phyloP scores from a whole-genome alignment of 2,888 invertebrate species.

The Pseudolycoriella hygida region DNA sequence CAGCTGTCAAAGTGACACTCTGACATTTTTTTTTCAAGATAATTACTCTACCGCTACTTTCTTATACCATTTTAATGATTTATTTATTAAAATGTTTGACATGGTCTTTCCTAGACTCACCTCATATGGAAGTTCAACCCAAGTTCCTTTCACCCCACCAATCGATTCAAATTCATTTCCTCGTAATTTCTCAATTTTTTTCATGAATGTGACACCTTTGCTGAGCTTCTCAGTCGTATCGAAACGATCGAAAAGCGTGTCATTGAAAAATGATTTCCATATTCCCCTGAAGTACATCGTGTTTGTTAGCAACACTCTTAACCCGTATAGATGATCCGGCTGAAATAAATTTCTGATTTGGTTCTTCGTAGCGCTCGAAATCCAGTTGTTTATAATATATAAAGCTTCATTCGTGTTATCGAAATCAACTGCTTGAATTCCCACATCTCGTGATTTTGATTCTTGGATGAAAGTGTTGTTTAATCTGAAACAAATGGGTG shows the following conservation, averaged over 20 bases:
- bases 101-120: slow-evolving; percentile 28
- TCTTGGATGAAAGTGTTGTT: slow-evolving; percentile 8
- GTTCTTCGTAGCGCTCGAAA: slow-evolving; percentile 34
- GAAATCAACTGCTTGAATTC: slow-evolving; percentile 34
- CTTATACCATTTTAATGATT: no score
- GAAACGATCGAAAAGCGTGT: slow-evolving; percentile 32
- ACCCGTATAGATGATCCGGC: slow-evolving; percentile 20
- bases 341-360: slow-evolving; percentile 35
- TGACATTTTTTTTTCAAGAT: no score
- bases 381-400: slow-evolving; percentile 41
- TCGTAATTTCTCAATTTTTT: slow-evolving; percentile 34
- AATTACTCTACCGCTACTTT: no score
- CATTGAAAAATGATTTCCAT: slow-evolving; percentile 13
- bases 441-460: slow-evolving; percentile 11
- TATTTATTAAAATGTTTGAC: slow-evolving; percentile 1
- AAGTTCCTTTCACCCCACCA: slow-evolving; percentile 39
- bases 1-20: no score
- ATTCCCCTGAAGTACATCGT: slow-evolving; percentile 15
- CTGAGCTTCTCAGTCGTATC: slow-evolving; percentile 35
- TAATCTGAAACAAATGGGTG: slow-evolving; percentile 1
- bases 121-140: slow-evolving; percentile 48
- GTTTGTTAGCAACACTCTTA: slow-evolving; percentile 12
- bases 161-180: slow-evolving; percentile 27
- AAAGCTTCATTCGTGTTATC: slow-evolving; percentile 26
- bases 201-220: slow-evolving; percentile 42